A percentile compares a stretch with the other conserved stretches of the same genome.
These are phyloP conservation scores for Rhimphoctona megacephalus DNA, from an alignment of 2,888 invertebrate genomes.

Conservation along the genomic window DNA sequence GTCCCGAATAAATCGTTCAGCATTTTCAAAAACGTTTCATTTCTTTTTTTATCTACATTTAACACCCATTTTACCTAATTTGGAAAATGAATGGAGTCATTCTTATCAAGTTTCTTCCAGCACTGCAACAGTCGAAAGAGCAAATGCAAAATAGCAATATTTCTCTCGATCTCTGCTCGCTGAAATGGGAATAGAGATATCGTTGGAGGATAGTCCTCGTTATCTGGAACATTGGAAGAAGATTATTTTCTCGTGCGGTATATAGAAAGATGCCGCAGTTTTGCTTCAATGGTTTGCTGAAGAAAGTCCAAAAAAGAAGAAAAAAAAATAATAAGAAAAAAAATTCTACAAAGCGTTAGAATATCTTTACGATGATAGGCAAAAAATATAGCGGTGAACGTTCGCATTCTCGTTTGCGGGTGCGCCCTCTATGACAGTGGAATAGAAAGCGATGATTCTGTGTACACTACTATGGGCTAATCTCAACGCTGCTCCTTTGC, in stretches of 20 bases:
- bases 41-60: background rate
- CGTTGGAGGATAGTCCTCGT: conserved; percentile 41
- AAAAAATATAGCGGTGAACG: conserved; percentile 59
- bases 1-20: background rate
- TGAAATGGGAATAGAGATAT: conserved; percentile 32
- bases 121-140: conserved; percentile 39
- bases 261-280: conserved; percentile 41
- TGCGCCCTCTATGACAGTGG: conserved; percentile 56
- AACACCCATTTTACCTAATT: background rate
- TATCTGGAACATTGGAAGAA: conserved; percentile 47
- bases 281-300: conserved; percentile 54
- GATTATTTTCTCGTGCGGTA: conserved; percentile 35
- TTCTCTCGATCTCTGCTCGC: background rate
- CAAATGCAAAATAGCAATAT: conserved; percentile 34
- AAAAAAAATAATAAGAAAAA: background rate
- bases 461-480: conserved; percentile 8
- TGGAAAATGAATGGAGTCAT: background rate
- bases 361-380: conserved; percentile 55
- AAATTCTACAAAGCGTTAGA: conserved; percentile 22
- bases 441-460: conserved; percentile 67
- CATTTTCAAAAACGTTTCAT: background rate
- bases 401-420: conserved; percentile 63
- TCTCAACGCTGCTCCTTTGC: conserved; percentile 53
- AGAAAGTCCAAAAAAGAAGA: conserved; percentile 29
- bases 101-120: conserved; percentile 3